Evolutionary conservation across 2,888 invertebrate species (phyloP).

Genomic region (Caenorhabditis angaria): DNA sequence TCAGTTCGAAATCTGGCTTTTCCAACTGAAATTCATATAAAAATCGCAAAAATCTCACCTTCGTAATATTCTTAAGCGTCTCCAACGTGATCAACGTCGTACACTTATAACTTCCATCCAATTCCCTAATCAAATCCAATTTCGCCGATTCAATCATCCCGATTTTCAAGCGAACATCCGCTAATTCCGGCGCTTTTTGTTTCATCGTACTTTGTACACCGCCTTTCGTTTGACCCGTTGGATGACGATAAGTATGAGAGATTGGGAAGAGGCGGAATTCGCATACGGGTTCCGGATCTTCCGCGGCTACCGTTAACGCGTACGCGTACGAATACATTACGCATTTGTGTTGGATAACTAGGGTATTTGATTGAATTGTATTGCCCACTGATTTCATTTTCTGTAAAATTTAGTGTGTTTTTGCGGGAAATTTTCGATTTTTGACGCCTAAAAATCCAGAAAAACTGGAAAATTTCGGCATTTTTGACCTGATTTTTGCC

Average conservation of each 20-base stretch:
- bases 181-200: conserved; percentile 21
- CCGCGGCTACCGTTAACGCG: conserved; percentile 19
- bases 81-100: conserved; percentile 13
- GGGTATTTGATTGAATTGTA: conserved; percentile 33
- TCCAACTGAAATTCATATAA: neutral
- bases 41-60: conserved; percentile 8
- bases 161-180: conserved; percentile 13
- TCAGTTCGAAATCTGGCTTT: neutral
- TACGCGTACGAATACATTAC: conserved; percentile 44
- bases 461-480: no score
- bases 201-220: conserved; percentile 22
- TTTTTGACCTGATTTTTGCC: no score
- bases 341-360: conserved; percentile 41
- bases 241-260: conserved; percentile 24
- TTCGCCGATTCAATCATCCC: neutral
- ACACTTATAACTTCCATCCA: conserved; percentile 23
- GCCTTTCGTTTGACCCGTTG: conserved; percentile 20
- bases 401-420: neutral
- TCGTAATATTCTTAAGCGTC: conserved; percentile 16
- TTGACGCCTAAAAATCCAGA: no score
- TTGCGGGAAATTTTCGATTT: no score
- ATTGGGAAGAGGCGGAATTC: conserved; percentile 26
- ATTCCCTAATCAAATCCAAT: conserved; percentile 12
- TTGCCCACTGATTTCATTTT: conserved; percentile 30
- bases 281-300: conserved; percentile 11